These are phyloP conservation scores for Perdita meconis DNA, from an alignment of 2,888 invertebrate genomes.

Conservation along the genomic window DNA sequence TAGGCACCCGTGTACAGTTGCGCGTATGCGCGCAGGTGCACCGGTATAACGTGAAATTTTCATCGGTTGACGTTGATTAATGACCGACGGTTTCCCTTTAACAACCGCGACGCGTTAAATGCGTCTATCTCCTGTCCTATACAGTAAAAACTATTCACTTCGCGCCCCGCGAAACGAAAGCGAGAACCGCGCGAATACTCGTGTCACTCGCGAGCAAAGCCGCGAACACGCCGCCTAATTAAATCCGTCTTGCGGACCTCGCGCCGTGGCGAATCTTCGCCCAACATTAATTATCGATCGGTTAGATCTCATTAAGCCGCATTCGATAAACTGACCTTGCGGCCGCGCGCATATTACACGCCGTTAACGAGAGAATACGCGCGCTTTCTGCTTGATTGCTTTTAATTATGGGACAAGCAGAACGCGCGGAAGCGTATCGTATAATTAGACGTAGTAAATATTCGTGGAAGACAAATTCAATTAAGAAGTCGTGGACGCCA, in stretches of 20 bases:
- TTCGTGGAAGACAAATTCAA: conserved; percentile 1
- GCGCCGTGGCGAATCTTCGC: not conserved
- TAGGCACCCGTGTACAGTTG: conserved; percentile 4
- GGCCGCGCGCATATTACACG: not conserved
- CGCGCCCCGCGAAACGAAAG: conserved; percentile 19
- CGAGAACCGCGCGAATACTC: not conserved
- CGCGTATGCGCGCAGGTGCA: conserved; percentile 28
- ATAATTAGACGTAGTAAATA: conserved; percentile 3
- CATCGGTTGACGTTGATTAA: conserved; percentile 55
- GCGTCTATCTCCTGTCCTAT: conserved; percentile 31
- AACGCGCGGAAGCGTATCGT: not conserved
- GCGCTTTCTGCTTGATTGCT: not conserved
- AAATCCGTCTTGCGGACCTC: conserved; percentile 5
- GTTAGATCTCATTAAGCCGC: conserved; percentile 22
- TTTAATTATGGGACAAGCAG: not conserved
- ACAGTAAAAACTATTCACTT: conserved; percentile 5
- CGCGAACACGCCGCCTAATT: conserved; percentile 22
- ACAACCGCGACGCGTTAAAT: conserved; percentile 27
- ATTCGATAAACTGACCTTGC: conserved; percentile 18
- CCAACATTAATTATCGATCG: conserved; percentile 21
- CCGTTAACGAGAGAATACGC: not conserved
- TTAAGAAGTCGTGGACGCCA: not conserved
- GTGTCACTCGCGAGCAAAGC: conserved; percentile 17
- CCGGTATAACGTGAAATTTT: conserved; percentile 47
- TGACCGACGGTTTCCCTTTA: conserved; percentile 37